Evolutionary conservation across 2,888 invertebrate species (phyloP).

Genomic region (Philereme vetulata): DNA sequence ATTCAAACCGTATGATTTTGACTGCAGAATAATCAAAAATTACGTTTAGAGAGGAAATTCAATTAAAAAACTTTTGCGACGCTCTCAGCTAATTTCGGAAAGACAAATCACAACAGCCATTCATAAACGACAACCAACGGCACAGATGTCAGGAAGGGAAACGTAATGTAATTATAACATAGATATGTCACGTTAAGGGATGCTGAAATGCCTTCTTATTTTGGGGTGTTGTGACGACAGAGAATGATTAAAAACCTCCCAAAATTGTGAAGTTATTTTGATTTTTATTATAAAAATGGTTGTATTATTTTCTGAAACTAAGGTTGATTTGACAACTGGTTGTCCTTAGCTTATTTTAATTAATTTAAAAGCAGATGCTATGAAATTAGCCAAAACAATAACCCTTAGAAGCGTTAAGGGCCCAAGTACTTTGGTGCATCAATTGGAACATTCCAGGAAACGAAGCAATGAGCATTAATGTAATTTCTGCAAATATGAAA

Average conservation of each 20-base stretch:
- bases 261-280: too few relatives aligned
- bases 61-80: conserved; percentile 23
- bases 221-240: conserved; percentile 10
- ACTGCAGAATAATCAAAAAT: too few relatives aligned
- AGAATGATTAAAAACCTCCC: background rate
- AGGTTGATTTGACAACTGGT: too few relatives aligned
- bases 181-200: conserved; percentile 64
- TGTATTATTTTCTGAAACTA: too few relatives aligned
- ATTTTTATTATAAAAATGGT: too few relatives aligned
- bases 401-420: conserved; percentile 17
- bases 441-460: conserved; percentile 52
- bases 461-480: conserved; percentile 69
- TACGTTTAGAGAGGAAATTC: conserved; percentile 9
- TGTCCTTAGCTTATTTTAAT: too few relatives aligned
- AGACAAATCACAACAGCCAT: conserved; percentile 53
- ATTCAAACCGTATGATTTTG: too few relatives aligned
- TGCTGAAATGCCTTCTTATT: conserved; percentile 15
- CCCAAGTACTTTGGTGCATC: conserved; percentile 45
- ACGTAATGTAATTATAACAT: conserved; percentile 71
- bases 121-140: conserved; percentile 78
- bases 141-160: conserved; percentile 71
- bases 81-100: conserved; percentile 19
- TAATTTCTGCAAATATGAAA: conserved; percentile 78
- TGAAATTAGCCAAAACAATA: conserved; percentile 25
- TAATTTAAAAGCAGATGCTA: background rate